phyloP scores from a whole-genome alignment of 2,888 invertebrate genomes.

The Agrotis ipsilon region DNA sequence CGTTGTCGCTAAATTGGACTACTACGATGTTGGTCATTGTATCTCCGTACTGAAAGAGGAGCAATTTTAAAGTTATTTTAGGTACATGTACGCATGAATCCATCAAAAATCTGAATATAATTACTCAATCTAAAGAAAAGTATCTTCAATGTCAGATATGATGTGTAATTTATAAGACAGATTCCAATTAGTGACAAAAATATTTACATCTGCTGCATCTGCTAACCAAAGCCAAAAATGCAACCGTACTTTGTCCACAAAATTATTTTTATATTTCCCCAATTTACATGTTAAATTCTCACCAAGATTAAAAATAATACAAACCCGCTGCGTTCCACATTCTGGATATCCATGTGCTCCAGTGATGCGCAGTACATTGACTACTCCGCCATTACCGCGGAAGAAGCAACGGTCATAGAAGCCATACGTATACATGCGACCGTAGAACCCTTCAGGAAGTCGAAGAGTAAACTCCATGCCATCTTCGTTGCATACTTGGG shows the following conservation, averaged over 20 bases:
- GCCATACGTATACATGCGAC: constrained; percentile 97
- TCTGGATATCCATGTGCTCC: constrained; percentile 98
- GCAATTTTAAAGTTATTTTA: neutral
- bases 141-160: too few relatives aligned
- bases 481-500: constrained; percentile 97
- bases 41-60: constrained; percentile 94
- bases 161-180: too few relatives aligned
- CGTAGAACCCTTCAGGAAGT: constrained; percentile 97
- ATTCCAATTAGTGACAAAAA: too few relatives aligned
- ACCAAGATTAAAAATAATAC: constrained; percentile 27
- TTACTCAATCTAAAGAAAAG: too few relatives aligned
- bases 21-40: constrained; percentile 98
- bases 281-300: too few relatives aligned
- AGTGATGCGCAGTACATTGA: constrained; percentile 96
- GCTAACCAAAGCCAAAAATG: too few relatives aligned
- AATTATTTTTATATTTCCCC: too few relatives aligned
- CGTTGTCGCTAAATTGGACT: constrained; percentile 98
- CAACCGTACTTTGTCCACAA: too few relatives aligned
- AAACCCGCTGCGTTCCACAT: constrained; percentile 96
- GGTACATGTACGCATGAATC: too few relatives aligned
- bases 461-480: constrained; percentile 98
- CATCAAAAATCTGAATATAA: too few relatives aligned
- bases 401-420: constrained; percentile 98
- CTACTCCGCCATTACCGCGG: constrained; percentile 96
- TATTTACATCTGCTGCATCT: too few relatives aligned